Conservation (phyloP, 2,113 vertebrate genomes). For the Heteronetta atricapilla region DNA sequence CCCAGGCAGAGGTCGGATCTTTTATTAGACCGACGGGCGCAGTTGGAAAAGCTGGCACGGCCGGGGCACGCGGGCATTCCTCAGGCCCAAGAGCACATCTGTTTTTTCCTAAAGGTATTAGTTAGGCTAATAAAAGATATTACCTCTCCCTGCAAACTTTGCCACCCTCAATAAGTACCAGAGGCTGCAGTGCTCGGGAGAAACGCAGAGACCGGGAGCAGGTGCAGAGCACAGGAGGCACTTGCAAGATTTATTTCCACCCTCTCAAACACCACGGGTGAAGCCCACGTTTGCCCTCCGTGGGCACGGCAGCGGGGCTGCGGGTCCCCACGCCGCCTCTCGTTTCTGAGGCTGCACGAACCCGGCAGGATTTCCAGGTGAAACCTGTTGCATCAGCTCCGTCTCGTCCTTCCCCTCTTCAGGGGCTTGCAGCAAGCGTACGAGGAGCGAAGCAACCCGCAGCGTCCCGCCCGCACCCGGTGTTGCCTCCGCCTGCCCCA, state of each 20-base stretch:
- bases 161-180: constrained; percentile 7
- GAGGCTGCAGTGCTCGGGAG: background rate
- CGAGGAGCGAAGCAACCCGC: background rate
- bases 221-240: background rate
- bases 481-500: accelerated
- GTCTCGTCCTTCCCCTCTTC: background rate
- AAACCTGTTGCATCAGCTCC: background rate
- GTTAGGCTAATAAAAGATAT: constrained; percentile 61
- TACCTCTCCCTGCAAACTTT: constrained; percentile 15
- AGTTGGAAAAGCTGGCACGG: background rate
- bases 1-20: constrained; percentile 41
- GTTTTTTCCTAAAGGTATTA: constrained; percentile 56
- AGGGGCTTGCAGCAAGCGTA: background rate
- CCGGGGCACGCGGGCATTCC: background rate
- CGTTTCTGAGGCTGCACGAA: background rate
- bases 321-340: background rate
- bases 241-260: background rate
- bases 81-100: background rate
- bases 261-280: background rate
- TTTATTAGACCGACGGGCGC: constrained; percentile 38
- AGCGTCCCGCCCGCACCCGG: background rate
- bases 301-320: accelerated
- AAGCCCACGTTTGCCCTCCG: accelerated
- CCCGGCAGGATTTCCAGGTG: background rate
- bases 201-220: background rate